Evolutionary conservation across 2,888 invertebrate species (phyloP).

Genomic region (Mamestra brassicae): DNA sequence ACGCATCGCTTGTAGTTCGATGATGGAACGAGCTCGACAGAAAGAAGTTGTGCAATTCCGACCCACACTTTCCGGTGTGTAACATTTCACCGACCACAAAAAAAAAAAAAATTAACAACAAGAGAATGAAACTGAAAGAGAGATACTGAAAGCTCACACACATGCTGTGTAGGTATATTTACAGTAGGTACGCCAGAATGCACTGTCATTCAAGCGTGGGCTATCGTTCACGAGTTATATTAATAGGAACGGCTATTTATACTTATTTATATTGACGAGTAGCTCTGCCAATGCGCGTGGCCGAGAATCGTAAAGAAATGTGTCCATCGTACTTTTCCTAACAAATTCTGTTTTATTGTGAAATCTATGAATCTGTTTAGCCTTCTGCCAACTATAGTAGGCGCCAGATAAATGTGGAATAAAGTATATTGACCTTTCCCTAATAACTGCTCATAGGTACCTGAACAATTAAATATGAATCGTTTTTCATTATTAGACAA

Average conservation of each 20-base stretch:
- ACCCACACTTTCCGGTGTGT: no score
- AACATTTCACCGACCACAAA: no score
- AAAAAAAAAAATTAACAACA: no score
- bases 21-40: no score
- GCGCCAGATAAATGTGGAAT: no score
- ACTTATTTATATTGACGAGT: slow-evolving; percentile 30
- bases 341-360: not conserved
- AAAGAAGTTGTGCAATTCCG: no score
- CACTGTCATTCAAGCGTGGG: slow-evolving; percentile 23
- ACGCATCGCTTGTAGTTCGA: no score
- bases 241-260: slow-evolving; percentile 40
- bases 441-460: no score
- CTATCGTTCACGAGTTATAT: slow-evolving; percentile 14
- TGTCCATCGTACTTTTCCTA: not conserved
- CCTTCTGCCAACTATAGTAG: no score
- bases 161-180: not conserved
- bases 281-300: slow-evolving; percentile 51
- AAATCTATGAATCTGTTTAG: not conserved
- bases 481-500: no score
- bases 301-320: slow-evolving; percentile 5
- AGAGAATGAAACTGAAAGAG: not conserved
- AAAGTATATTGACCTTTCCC: no score
- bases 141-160: not conserved
- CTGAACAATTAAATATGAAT: no score
- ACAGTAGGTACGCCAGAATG: slow-evolving; percentile 9